These are phyloP conservation scores for Choloepus hoffmanni DNA, from an alignment of 2,113 vertebrate species.

Conservation along the genomic window DNA sequence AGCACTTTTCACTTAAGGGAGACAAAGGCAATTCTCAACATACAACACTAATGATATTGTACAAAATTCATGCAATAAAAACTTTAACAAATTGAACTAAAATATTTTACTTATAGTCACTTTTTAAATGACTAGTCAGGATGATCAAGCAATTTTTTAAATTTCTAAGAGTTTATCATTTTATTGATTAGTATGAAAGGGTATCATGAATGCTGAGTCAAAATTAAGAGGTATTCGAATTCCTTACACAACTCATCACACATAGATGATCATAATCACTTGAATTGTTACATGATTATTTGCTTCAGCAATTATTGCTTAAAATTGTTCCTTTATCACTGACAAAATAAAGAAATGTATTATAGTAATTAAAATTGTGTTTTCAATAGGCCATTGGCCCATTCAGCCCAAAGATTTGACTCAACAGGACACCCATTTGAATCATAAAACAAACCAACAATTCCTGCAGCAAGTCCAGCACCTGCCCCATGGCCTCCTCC, in stretches of 20 bases:
- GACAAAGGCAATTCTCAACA: neutral
- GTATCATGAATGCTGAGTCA: neutral
- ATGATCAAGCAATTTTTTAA: neutral
- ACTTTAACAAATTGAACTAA: neutral
- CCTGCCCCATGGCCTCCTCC: neutral
- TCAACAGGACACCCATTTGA: neutral
- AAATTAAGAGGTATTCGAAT: neutral
- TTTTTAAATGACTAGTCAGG: neutral
- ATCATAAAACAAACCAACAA: neutral
- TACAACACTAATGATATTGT: neutral
- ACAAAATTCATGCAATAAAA: neutral
- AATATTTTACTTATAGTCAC: neutral
- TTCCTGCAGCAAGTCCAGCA: no score
- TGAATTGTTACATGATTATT: neutral
- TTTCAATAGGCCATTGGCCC: neutral
- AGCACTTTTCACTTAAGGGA: neutral
- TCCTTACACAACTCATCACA: neutral
- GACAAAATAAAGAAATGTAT: neutral
- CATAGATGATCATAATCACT: neutral
- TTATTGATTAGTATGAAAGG: neutral
- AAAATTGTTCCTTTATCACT: neutral
- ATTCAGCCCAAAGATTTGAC: neutral
- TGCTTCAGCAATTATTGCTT: neutral
- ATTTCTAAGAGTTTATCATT: neutral
- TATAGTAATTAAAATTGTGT: neutral